Conservation (phyloP, 2,113 vertebrate genomes). For the Ophthalmolycus amberensis region DNA sequence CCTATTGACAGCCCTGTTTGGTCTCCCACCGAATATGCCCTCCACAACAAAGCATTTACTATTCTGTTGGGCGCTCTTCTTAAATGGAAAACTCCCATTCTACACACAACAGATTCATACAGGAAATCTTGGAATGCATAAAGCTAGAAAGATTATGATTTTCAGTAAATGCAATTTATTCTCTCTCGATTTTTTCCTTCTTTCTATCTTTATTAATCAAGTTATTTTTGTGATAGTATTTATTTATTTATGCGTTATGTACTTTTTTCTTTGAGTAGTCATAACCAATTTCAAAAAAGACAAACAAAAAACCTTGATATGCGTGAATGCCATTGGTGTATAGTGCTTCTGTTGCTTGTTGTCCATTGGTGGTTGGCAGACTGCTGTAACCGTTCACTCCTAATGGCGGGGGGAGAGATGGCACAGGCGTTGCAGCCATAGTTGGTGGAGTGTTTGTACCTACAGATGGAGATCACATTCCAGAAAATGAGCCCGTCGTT, state of each 20-base stretch:
- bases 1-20: neutral
- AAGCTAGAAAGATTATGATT: neutral
- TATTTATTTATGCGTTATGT: neutral
- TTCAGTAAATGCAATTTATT: neutral
- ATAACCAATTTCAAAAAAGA: neutral
- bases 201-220: neutral
- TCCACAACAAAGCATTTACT: neutral
- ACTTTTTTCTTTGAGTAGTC: neutral
- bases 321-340: slow-evolving; percentile 89
- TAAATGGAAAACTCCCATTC: neutral
- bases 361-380: slow-evolving; percentile 83
- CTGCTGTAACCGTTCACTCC: slow-evolving; percentile 89
- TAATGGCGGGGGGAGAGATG: slow-evolving; percentile 85
- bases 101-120: neutral
- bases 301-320: slow-evolving; percentile 83
- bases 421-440: slow-evolving; percentile 86
- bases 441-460: slow-evolving; percentile 89
- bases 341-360: slow-evolving; percentile 86
- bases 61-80: neutral
- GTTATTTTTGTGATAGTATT: neutral
- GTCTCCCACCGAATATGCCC: neutral
- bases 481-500: slow-evolving; percentile 2
- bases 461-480: slow-evolving; percentile 54
- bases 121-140: neutral
- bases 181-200: neutral